Conservation (phyloP, 2,888 invertebrate species). For the Sipunculus nudus region DNA sequence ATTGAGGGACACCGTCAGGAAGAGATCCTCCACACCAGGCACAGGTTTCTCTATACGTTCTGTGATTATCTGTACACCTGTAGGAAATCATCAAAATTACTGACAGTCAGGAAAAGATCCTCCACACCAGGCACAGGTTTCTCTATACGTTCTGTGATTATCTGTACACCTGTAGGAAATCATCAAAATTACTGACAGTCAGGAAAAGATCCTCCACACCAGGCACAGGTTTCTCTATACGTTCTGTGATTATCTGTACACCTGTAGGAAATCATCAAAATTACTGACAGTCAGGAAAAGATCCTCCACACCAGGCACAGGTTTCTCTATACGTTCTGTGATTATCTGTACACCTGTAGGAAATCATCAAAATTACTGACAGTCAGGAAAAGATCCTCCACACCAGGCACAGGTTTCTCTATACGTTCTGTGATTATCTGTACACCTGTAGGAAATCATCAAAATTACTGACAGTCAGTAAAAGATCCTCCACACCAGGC, state of each 20-base stretch:
- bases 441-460: conserved; percentile 45
- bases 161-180: conserved; percentile 46
- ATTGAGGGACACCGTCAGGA: conserved; percentile 55
- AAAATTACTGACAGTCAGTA: conserved; percentile 59
- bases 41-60: conserved; percentile 53
- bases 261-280: conserved; percentile 48
- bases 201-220: conserved; percentile 61
- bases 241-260: conserved; percentile 50
- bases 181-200: too few species aligned
- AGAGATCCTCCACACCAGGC: conserved; percentile 56
- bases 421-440: conserved; percentile 56
- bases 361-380: too few species aligned
- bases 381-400: conserved; percentile 60
- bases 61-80: conserved; percentile 55
- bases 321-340: conserved; percentile 54
- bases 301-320: conserved; percentile 57
- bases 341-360: conserved; percentile 49
- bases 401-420: conserved; percentile 47
- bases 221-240: conserved; percentile 50
- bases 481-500: conserved; percentile 56
- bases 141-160: conserved; percentile 55
- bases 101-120: conserved; percentile 59
- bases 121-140: conserved; percentile 53
- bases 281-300: conserved; percentile 57
- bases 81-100: too few species aligned